A percentile compares a stretch with the other conserved stretches of the same genome.
phyloP scores from a whole-genome alignment of 2,797 vertebrate genomes.

The Fistularia commersonii region DNA sequence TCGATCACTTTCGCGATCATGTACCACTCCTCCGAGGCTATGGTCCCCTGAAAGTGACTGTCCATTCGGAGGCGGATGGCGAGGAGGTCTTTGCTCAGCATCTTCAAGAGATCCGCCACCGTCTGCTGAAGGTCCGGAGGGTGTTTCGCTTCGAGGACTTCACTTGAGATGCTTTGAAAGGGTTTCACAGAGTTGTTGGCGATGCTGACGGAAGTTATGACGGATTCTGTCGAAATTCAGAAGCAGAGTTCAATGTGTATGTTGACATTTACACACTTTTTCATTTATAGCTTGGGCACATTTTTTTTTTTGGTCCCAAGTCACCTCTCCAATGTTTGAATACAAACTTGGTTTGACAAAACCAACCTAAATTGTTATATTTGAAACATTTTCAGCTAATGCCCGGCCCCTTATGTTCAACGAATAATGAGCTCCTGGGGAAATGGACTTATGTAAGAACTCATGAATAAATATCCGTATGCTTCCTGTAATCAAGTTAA shows the following conservation, averaged over 20 bases:
- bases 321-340: too few species aligned
- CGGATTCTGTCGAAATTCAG: conserved; percentile 1
- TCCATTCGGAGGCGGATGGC: conserved; percentile 54
- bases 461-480: too few species aligned
- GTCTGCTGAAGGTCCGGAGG: not conserved
- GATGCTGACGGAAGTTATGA: not conserved
- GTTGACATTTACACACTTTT: too few species aligned
- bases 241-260: not conserved
- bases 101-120: conserved; percentile 47
- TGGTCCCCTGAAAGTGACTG: conserved; percentile 30
- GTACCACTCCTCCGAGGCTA: conserved; percentile 24
- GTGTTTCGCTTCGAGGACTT: not conserved
- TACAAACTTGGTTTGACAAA: too few species aligned
- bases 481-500: too few species aligned
- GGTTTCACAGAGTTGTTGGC: not conserved
- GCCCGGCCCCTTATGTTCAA: too few species aligned
- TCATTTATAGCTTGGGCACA: too few species aligned
- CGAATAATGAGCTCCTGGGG: too few species aligned
- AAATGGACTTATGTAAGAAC: too few species aligned
- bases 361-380: too few species aligned
- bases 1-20: conserved; percentile 52
- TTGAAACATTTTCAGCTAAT: too few species aligned
- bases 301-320: too few species aligned
- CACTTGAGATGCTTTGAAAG: not conserved
- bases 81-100: conserved; percentile 41